phyloP scores from a whole-genome alignment of 1,140 invertebrate species.

The Nylanderia fulva region DNA sequence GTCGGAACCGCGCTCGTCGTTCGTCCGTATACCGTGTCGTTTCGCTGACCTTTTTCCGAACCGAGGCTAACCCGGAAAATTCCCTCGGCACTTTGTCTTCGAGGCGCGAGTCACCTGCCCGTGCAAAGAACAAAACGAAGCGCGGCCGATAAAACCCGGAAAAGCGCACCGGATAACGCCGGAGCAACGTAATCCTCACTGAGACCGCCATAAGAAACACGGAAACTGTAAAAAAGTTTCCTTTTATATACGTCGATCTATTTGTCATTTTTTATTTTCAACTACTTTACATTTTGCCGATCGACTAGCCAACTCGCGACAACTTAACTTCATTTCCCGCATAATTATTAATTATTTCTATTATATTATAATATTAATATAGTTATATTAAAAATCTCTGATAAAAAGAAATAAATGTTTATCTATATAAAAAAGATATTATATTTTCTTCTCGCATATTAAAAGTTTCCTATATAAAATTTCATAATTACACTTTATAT shows the following conservation, averaged over 20 bases:
- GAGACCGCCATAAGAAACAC: conserved; percentile 31
- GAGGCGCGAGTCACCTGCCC: conserved; percentile 43
- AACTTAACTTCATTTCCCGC: not conserved
- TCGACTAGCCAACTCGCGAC: not conserved
- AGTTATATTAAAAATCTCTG: not conserved
- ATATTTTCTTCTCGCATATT: not conserved
- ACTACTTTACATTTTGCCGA: not conserved
- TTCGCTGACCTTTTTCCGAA: conserved; percentile 51
- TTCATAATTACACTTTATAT: not conserved
- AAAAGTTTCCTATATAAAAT: not conserved
- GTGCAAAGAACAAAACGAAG: conserved; percentile 41
- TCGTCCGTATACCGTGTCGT: conserved; percentile 43
- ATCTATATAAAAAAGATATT: not conserved
- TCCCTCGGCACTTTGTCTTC: conserved; percentile 62
- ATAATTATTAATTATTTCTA: not conserved
- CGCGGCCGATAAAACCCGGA: conserved; percentile 54
- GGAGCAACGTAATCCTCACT: conserved; percentile 38
- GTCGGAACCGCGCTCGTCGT: conserved; percentile 32
- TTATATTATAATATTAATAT: not conserved
- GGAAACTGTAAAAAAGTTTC: conserved; percentile 4
- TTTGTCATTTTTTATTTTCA: not conserved
- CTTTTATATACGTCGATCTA: not conserved
- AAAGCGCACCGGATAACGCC: conserved; percentile 21
- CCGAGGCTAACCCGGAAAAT: conserved; percentile 68
- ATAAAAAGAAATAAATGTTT: not conserved